Conservation (phyloP, 1,140 invertebrate species). For the Acromyrmex echinatior region DNA sequence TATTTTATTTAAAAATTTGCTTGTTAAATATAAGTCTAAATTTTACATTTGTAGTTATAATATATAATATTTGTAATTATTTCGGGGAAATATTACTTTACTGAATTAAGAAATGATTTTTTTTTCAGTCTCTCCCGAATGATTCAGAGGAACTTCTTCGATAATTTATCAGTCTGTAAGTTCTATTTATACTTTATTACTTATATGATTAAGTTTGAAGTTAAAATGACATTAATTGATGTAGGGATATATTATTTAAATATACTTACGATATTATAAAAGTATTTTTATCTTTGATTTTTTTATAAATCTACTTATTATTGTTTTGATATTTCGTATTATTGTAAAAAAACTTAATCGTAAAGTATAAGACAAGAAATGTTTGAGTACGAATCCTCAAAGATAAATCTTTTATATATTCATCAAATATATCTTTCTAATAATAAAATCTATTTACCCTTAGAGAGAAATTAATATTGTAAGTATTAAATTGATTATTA, state of each 20-base stretch:
- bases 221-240: background rate
- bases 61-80: background rate
- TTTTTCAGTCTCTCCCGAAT: background rate
- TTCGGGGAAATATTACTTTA: background rate
- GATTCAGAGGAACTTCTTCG: too few species aligned
- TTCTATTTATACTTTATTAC: background rate
- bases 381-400: background rate
- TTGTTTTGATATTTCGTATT: slow-evolving; percentile 3
- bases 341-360: background rate
- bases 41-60: background rate
- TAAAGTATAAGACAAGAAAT: background rate
- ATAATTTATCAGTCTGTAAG: background rate
- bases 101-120: too few species aligned
- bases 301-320: background rate
- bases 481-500: too few species aligned
- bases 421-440: background rate
- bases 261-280: background rate
- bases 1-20: background rate
- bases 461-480: too few species aligned
- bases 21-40: slow-evolving; percentile 2
- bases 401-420: background rate
- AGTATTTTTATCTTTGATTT: background rate
- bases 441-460: background rate
- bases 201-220: background rate
- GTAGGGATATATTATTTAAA: background rate